Evolutionary conservation across 2,113 vertebrate genomes (phyloP), one percentile per base, ranked within the genome.

Genomic region (Tapirus terrestris): DNA sequence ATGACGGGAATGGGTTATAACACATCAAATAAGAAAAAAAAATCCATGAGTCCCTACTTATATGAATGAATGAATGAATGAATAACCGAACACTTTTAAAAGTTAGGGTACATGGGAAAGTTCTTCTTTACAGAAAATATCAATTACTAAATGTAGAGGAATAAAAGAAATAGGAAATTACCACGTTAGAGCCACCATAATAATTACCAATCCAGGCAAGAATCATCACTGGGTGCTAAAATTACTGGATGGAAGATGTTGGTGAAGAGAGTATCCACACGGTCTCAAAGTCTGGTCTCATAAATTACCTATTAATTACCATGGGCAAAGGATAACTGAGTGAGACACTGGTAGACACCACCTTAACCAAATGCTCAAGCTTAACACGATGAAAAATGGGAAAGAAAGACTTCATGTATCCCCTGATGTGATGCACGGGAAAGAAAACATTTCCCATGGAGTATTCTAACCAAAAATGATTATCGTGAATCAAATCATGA

Each of bases 331-430:
- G 48, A 4, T 9, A 33, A 25, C 21, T 27, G 51, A 51, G 11
- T 33, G 2, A 0, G 68, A 51, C 39, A 13, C 20, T 31, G 36
- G 17, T 4, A 23, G 94, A 4, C 23, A 3, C 60, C 12, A 3
- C 36, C 36, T 4, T 9, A 65, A 6, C 8, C 48, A 39, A 43
- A 18, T 2, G 68, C 65, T 68, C 68, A 33, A 7, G 61, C 7
- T 13, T 3, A 16, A 3, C 12, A 1, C 0, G 2, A 4, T 1
- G 17, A 14, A 7, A 5, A 39, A 39, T 0, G 61, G n/a, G 14
- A 6, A 23, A 8, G 18, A 8, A 0, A 29, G 56, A 29, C 53
- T 8, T 60, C 9, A 0, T 0, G 1, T 0, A 10, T 14, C n/a
- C 48, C n/a, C 25, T 0, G 39, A 2, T 2, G n/a, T 8, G 31